Percentiles rank a stretch among this genome's conserved stretches.
Conservation (phyloP, 2,113 vertebrate genomes). For the Enhydra lutris region DNA sequence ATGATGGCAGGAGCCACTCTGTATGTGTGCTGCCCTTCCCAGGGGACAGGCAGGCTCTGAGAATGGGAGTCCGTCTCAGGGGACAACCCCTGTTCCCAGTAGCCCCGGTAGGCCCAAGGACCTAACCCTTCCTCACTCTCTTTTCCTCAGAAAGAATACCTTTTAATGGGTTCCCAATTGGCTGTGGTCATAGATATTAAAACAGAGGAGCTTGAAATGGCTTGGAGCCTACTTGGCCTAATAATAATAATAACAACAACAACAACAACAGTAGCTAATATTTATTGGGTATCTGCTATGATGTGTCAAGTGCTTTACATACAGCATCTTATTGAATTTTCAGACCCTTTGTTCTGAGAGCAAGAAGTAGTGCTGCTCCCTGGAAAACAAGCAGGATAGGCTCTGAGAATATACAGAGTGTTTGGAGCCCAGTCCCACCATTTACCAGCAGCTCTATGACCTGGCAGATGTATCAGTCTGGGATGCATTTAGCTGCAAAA, state of each 20-base stretch:
- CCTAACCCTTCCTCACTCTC: not conserved
- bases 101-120: not conserved
- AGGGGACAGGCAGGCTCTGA: not conserved
- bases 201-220: not conserved
- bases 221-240: not conserved
- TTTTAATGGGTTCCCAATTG: not conserved
- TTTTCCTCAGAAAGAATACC: not conserved
- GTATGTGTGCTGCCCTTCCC: not conserved
- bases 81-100: not conserved
- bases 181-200: not conserved
- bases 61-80: not conserved
- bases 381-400: not conserved
- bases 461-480: too few relatives aligned
- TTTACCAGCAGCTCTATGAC: not conserved
- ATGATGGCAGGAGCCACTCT: not conserved
- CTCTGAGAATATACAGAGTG: not conserved
- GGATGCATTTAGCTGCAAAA: not conserved
- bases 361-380: too few relatives aligned
- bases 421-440: not conserved
- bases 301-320: not conserved
- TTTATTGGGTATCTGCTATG: not conserved
- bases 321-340: not conserved
- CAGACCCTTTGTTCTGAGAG: not conserved
- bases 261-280: not conserved
- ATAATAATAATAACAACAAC: too few relatives aligned